Conservation (phyloP, 1,140 invertebrate species). For the Drosophila teissieri region DNA sequence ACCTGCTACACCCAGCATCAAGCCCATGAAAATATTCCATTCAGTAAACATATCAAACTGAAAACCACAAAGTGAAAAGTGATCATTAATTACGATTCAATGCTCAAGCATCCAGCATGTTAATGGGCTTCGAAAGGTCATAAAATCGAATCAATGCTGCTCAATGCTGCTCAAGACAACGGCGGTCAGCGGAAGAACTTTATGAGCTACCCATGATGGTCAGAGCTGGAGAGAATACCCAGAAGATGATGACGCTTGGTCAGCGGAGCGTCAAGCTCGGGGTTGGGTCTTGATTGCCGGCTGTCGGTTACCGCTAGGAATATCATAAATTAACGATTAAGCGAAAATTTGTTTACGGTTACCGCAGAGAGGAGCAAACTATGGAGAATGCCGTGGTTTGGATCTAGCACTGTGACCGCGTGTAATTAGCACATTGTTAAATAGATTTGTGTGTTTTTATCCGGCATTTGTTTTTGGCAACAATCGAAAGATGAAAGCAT, state of each 20-base stretch:
- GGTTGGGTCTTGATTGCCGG: slow-evolving; percentile 57
- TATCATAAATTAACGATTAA: slow-evolving; percentile 82
- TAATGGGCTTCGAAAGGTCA: slow-evolving; percentile 52
- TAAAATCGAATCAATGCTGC: slow-evolving; percentile 51
- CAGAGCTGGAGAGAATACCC: slow-evolving; percentile 19
- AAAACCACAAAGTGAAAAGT: slow-evolving; percentile 43
- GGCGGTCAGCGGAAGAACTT: slow-evolving; percentile 41
- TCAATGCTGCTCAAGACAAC: slow-evolving; percentile 35
- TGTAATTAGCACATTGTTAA: slow-evolving; percentile 80
- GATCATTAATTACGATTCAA: slow-evolving; percentile 51
- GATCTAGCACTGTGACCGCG: slow-evolving; percentile 43
- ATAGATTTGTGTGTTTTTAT: slow-evolving; percentile 38
- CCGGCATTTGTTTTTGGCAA: slow-evolving; percentile 41
- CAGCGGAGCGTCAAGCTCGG: slow-evolving; percentile 59
- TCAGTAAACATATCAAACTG: slow-evolving; percentile 32
- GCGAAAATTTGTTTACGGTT: slow-evolving; percentile 76
- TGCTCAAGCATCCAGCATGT: slow-evolving; percentile 25
- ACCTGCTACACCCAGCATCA: slow-evolving; percentile 20
- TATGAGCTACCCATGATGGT: slow-evolving; percentile 60
- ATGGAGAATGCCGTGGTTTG: slow-evolving; percentile 19
- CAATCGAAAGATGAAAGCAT: slow-evolving; percentile 47
- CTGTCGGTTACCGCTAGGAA: slow-evolving; percentile 75
- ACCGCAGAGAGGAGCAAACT: slow-evolving; percentile 7
- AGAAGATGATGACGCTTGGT: slow-evolving; percentile 40
- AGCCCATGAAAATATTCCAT: slow-evolving; percentile 6